A percentile compares a stretch with the other conserved stretches of the same genome.
phyloP scores from a whole-genome alignment of 2,888 invertebrate species.

The Habroteleia sp. region DNA sequence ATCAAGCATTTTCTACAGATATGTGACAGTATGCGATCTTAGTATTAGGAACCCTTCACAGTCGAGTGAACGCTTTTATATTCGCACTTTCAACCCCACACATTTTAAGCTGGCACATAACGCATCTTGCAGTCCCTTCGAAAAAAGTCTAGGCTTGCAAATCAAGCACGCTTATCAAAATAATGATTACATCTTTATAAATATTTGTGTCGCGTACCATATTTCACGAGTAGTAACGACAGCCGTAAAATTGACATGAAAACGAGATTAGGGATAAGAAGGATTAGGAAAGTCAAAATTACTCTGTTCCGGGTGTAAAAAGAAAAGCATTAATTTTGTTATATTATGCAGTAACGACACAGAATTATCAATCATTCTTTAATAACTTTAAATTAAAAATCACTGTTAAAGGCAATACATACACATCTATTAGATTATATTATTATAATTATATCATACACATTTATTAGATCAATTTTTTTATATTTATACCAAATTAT shows the following conservation, averaged over 20 bases:
- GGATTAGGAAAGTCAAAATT: constrained; percentile 8
- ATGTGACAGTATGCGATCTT: constrained; percentile 76
- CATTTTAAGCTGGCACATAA: constrained; percentile 58
- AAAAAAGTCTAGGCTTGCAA: constrained; percentile 64
- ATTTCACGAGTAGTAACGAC: constrained; percentile 67
- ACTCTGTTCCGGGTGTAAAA: too few relatives aligned
- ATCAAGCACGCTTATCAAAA: constrained; percentile 79
- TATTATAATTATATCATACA: too few relatives aligned
- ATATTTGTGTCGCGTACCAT: constrained; percentile 76
- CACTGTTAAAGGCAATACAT: too few relatives aligned
- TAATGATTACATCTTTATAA: constrained; percentile 81
- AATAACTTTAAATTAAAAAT: too few relatives aligned
- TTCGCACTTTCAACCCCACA: constrained; percentile 75
- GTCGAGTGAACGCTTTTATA: constrained; percentile 78
- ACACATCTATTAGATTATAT: too few relatives aligned
- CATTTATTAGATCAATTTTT: too few relatives aligned
- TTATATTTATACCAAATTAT: too few relatives aligned
- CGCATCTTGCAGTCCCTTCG: constrained; percentile 24
- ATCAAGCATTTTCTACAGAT: constrained; percentile 71
- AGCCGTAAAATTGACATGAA: constrained; percentile 79
- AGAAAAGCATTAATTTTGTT: too few relatives aligned
- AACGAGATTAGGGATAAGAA: constrained; percentile 68
- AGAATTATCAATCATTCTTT: too few relatives aligned
- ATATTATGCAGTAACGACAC: too few relatives aligned
- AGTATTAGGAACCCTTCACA: constrained; percentile 64